These are phyloP conservation scores for Embiotoca jacksoni DNA, from an alignment of 2,113 vertebrate species.

Conservation along the genomic window DNA sequence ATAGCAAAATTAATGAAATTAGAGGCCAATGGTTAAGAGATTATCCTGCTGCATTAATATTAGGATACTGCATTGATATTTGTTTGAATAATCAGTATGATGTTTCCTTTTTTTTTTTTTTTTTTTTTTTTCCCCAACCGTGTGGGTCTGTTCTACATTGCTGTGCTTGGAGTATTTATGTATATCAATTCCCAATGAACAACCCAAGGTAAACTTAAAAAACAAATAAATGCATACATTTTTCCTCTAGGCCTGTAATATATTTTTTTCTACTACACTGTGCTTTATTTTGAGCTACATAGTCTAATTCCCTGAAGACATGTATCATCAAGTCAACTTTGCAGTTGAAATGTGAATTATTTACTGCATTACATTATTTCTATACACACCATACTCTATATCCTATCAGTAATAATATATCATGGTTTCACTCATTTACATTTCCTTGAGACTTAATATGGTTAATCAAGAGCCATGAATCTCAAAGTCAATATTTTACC, in stretches of 20 bases:
- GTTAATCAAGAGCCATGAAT: slow-evolving; percentile 43
- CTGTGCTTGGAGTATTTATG: slow-evolving; percentile 11
- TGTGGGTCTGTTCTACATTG: neutral
- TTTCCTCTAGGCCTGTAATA: slow-evolving; percentile 12
- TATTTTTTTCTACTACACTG: slow-evolving; percentile 31
- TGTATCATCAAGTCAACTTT: slow-evolving; percentile 35
- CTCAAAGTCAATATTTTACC: slow-evolving; percentile 40
- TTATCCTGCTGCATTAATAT: neutral
- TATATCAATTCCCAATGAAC: slow-evolving; percentile 43
- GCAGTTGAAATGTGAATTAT: slow-evolving; percentile 33
- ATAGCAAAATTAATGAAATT: slow-evolving; percentile 32
- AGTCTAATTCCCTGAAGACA: slow-evolving; percentile 36
- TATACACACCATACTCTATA: slow-evolving; percentile 2
- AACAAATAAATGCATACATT: slow-evolving; percentile 12
- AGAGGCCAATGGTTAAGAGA: slow-evolving; percentile 14
- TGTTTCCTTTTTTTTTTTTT: neutral
- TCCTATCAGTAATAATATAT: slow-evolving; percentile 41
- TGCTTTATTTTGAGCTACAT: slow-evolving; percentile 24
- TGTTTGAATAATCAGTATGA: slow-evolving; percentile 39
- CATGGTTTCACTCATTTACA: slow-evolving; percentile 46
- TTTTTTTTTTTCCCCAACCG: neutral
- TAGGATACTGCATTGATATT: slow-evolving; percentile 13
- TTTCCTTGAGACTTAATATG: slow-evolving; percentile 27
- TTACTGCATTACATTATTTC: slow-evolving; percentile 34
- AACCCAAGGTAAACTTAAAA: slow-evolving; percentile 15